Conservation (phyloP, 2,797 vertebrate genomes). For the Octomys mimax region DNA sequence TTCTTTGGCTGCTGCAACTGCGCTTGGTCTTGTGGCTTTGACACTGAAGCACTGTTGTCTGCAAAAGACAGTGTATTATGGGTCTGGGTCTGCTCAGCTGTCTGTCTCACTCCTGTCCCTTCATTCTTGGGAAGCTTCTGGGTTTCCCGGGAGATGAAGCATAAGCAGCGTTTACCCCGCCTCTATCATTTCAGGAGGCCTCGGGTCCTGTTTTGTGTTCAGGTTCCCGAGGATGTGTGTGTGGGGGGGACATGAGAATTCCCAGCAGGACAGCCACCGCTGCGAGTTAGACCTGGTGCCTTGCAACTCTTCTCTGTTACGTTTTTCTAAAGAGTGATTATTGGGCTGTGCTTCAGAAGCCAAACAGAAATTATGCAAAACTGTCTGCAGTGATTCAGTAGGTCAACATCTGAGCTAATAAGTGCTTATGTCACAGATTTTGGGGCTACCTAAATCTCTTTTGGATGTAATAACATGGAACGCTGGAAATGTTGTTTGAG, state of each 20-base stretch:
- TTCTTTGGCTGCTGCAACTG: conserved; percentile 68
- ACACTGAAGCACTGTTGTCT: conserved; percentile 89
- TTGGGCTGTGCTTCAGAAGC: neutral
- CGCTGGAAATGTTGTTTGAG: neutral
- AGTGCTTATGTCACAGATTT: neutral
- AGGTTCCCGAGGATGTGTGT: conserved; percentile 85
- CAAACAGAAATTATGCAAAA: neutral
- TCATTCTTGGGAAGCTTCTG: conserved; percentile 91
- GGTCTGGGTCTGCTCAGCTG: conserved; percentile 78
- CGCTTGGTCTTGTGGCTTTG: conserved; percentile 88
- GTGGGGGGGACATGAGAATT: conserved; percentile 88
- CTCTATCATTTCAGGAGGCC: conserved; percentile 85
- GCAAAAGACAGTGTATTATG: conserved; percentile 82
- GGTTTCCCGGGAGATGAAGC: conserved; percentile 90
- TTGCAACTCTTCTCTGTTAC: conserved; percentile 15
- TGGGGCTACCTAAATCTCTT: neutral
- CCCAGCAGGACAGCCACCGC: conserved; percentile 78
- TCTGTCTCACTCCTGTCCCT: conserved; percentile 80
- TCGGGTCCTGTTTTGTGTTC: conserved; percentile 86
- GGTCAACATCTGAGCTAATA: neutral
- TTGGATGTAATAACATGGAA: neutral
- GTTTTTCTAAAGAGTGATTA: conserved; percentile 9
- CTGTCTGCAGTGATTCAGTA: neutral
- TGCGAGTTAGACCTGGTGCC: conserved; percentile 67
- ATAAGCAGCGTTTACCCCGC: conserved; percentile 85